phyloP scores from a whole-genome alignment of 2,797 vertebrate species.

The Pseudochromis fuscus region DNA sequence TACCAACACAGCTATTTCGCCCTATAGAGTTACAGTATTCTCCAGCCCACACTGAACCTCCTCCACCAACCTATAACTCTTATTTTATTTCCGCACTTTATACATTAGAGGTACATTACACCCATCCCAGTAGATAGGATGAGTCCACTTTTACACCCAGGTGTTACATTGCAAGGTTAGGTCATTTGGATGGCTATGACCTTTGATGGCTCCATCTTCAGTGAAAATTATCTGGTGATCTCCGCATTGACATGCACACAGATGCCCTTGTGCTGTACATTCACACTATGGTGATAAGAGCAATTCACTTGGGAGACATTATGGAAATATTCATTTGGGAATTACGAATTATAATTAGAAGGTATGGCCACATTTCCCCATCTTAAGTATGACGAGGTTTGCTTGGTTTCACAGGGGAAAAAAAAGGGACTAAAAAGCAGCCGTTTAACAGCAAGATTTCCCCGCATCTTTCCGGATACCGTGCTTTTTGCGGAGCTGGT shows the following conservation, averaged over 20 bases:
- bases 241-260: conserved; percentile 77
- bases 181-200: conserved; percentile 84
- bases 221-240: conserved; percentile 84
- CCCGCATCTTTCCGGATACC: conserved; percentile 23
- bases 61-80: conserved; percentile 81
- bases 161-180: conserved; percentile 88
- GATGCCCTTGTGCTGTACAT: conserved; percentile 78
- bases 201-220: conserved; percentile 83
- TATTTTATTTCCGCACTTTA: conserved; percentile 85
- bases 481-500: conserved; percentile 6
- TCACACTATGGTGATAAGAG: conserved; percentile 73
- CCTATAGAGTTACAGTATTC: conserved; percentile 81
- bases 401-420: conserved; percentile 34
- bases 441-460: conserved; percentile 22
- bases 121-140: conserved; percentile 83
- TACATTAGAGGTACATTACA: conserved; percentile 86
- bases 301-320: conserved; percentile 78
- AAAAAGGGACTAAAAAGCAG: conserved; percentile 32
- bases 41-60: conserved; percentile 70
- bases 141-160: conserved; percentile 86
- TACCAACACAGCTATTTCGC: conserved; percentile 84
- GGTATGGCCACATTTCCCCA: conserved; percentile 54
- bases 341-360: conserved; percentile 79
- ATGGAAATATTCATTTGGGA: conserved; percentile 80
- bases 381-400: conserved; percentile 39